Percentiles rank a stretch among this genome's conserved stretches.
These are phyloP conservation scores for Simalia tracyae DNA, from an alignment of 2,797 vertebrate genomes.

Conservation along the genomic window DNA sequence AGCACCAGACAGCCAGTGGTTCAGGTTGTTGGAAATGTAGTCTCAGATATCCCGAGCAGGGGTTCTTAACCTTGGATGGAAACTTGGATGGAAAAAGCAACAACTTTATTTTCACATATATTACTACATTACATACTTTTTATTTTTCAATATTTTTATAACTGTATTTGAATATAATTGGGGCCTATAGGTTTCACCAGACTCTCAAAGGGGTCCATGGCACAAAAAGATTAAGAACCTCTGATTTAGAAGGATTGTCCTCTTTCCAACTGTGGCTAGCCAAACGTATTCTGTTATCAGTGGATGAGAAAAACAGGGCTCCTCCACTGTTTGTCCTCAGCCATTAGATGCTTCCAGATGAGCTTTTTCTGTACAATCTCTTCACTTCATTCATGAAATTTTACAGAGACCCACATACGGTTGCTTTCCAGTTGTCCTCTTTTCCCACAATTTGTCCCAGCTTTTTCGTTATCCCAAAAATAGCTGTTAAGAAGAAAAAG, in stretches of 20 bases:
- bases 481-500: not conserved
- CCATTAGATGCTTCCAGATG: not conserved
- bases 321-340: not conserved
- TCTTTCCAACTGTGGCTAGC: not conserved
- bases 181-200: not conserved
- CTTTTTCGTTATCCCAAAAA: not conserved
- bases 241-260: not conserved
- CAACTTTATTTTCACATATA: not conserved
- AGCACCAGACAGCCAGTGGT: not conserved
- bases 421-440: not conserved
- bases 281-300: not conserved
- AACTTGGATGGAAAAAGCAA: not conserved
- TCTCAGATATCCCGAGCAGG: not conserved
- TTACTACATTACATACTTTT: not conserved
- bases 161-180: not conserved
- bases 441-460: not conserved
- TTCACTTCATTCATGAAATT: not conserved
- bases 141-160: not conserved
- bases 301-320: not conserved
- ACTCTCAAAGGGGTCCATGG: not conserved
- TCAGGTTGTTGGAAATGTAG: not conserved
- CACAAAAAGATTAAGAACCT: no score
- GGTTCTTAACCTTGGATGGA: not conserved
- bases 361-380: not conserved
- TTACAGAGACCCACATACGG: not conserved